Base-by-base conservation (phyloP, 2,797 vertebrate genomes). In the Pseudochromis fuscus region DNA sequence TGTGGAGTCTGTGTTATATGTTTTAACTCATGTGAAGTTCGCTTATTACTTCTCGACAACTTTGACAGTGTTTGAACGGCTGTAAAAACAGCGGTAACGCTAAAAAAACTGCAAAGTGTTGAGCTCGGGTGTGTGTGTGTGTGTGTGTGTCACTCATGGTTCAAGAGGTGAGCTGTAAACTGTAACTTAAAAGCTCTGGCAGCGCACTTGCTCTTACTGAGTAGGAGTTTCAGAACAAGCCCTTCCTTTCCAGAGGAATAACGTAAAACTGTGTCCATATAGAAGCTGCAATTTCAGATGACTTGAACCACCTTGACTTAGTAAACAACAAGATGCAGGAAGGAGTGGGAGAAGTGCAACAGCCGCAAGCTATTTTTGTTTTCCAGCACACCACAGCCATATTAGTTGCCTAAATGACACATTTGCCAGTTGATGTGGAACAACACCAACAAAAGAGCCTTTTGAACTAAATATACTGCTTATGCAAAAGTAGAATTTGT, bases 371-470 rank as follows among this genome's bases (percentile, higher is more conserved):
- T 77, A 80, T 77, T 84, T 86, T 46, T 83, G 72, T 80, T 74
- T 51, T 63, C 65, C 49, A 33, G 70, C 58, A 67, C 44, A 57
- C 45, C 31, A 23, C 50, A 60, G 66, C 56, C 73, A 57, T 72
- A 83, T 87, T 83, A 81, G 75, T 55, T 42, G 64, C 51, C 35
- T 82, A 79, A 87, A 89, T 78, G 68, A 76, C 85, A 88, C 75
- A 83, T 86, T 86, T 85, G 75, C 75, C 23, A 55, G 59, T 61
- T 73, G 75, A 87, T 72, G 74, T 77, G 55, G 50, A 87, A 84
- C 67, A 82, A 60, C 48, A 62, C 11, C 70, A 81, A 78, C 58
- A 79, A 77, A 83, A 60, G 28, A 51, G 23, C 46, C 51, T 69
- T 85, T 90, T 88, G 82, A 84, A 79, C 76, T 79, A 67, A 81